A percentile compares a stretch with the other conserved stretches of the same genome.
These are phyloP conservation scores for Mystacornis crossleyi DNA, from an alignment of 2,113 vertebrate species.

Conservation along the genomic window DNA sequence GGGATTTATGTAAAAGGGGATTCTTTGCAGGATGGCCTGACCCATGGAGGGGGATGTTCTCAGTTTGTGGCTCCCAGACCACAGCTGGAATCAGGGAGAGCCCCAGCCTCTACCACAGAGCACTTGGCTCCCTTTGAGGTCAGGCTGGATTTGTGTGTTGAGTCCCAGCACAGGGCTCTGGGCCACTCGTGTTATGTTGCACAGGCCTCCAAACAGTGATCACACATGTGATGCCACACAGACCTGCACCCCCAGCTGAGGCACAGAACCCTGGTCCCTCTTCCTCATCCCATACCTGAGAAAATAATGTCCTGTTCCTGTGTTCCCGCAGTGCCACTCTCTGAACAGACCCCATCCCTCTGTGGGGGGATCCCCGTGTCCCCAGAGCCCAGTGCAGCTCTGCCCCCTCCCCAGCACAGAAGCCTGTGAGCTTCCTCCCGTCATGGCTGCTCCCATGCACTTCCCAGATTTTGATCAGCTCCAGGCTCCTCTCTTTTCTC, in stretches of 20 bases:
- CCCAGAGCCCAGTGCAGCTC: not conserved
- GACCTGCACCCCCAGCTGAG: not conserved
- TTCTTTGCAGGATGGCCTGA: not conserved
- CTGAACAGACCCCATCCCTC: not conserved
- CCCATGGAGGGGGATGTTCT: accelerated
- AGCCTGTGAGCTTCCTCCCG: not conserved
- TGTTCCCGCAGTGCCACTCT: accelerated
- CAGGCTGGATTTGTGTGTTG: not conserved
- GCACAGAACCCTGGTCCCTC: not conserved
- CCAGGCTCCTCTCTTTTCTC: not conserved
- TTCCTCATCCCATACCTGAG: not conserved
- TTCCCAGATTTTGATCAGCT: not conserved
- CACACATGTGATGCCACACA: not conserved
- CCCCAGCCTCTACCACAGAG: not conserved
- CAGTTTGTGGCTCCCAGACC: not conserved
- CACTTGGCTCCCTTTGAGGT: not conserved
- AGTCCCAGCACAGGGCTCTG: not conserved
- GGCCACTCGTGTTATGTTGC: not conserved
- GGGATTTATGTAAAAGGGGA: not conserved
- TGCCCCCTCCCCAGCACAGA: not conserved
- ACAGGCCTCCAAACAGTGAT: not conserved
- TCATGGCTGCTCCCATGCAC: not conserved
- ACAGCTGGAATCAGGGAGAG: not conserved
- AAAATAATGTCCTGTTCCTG: not conserved
- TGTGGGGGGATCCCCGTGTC: accelerated